Percentiles rank a stretch among this genome's conserved stretches.
Conservation (phyloP, 2,888 invertebrate genomes). For the Tipula confusa region DNA sequence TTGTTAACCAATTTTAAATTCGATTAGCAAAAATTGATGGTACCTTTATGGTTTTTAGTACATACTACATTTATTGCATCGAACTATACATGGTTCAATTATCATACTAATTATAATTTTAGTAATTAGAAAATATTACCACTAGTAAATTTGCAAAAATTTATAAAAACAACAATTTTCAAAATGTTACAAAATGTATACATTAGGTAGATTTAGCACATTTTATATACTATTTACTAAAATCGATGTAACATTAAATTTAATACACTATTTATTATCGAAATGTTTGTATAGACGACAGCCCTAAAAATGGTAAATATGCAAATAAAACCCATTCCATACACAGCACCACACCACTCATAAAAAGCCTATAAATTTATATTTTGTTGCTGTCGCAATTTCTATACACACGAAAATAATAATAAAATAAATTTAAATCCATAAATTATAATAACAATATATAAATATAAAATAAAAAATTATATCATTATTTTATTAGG, state of each 20-base stretch:
- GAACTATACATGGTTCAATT: too few species aligned
- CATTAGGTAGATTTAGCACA: neutral
- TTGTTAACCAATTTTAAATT: too few species aligned
- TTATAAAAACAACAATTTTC: too few species aligned
- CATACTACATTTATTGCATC: too few species aligned
- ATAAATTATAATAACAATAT: conserved; percentile 3
- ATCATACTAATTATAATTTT: too few species aligned
- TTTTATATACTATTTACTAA: neutral
- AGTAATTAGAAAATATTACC: too few species aligned
- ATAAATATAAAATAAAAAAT: neutral
- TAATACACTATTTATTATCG: neutral
- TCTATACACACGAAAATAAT: neutral
- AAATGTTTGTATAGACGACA: neutral
- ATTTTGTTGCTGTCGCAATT: neutral
- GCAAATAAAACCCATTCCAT: neutral
- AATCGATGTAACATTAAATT: conserved; percentile 7
- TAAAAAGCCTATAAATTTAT: neutral
- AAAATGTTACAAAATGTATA: too few species aligned
- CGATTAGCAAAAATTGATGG: too few species aligned
- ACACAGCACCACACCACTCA: neutral
- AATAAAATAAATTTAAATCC: conserved; percentile 20
- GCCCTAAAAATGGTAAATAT: neutral
- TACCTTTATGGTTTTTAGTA: too few species aligned
- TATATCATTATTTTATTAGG: neutral
- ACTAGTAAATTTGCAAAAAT: too few species aligned